These are phyloP conservation scores for Drosophila lacertosa DNA, from an alignment of 1,140 invertebrate species.

Conservation along the genomic window DNA sequence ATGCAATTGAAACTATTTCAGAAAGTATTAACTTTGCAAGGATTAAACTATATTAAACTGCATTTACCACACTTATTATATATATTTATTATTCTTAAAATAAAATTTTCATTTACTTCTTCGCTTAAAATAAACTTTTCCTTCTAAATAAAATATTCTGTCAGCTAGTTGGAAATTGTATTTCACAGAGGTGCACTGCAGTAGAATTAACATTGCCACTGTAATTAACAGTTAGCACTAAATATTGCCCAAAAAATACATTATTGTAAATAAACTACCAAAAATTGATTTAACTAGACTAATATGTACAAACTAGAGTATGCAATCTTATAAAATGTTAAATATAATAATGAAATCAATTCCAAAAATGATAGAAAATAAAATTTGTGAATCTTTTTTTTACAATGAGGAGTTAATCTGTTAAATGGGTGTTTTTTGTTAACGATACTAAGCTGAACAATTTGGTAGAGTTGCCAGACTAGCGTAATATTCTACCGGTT, in stretches of 20 bases:
- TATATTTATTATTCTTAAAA: no score
- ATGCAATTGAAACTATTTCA: slow-evolving; percentile 9
- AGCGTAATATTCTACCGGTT: background rate
- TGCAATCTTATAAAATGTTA: background rate
- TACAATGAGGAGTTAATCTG: background rate
- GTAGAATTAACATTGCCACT: background rate
- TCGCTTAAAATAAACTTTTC: no score
- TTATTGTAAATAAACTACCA: background rate
- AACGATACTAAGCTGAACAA: background rate
- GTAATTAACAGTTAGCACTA: background rate
- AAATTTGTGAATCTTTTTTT: background rate
- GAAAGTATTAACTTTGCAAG: background rate
- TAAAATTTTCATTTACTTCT: background rate
- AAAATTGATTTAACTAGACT: no score
- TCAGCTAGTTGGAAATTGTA: background rate
- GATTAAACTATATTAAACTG: background rate
- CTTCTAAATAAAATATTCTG: background rate
- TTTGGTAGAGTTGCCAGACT: slow-evolving; percentile 1
- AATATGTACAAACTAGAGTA: no score
- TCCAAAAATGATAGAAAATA: background rate
- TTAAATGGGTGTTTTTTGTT: background rate
- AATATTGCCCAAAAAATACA: background rate
- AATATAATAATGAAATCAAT: background rate
- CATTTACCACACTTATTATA: background rate
- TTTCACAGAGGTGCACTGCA: slow-evolving; percentile 3